Evolutionary conservation across 53 echinoderm and acorn worm genomes (phyloP).

Genomic region (Echinometra lucunter): DNA sequence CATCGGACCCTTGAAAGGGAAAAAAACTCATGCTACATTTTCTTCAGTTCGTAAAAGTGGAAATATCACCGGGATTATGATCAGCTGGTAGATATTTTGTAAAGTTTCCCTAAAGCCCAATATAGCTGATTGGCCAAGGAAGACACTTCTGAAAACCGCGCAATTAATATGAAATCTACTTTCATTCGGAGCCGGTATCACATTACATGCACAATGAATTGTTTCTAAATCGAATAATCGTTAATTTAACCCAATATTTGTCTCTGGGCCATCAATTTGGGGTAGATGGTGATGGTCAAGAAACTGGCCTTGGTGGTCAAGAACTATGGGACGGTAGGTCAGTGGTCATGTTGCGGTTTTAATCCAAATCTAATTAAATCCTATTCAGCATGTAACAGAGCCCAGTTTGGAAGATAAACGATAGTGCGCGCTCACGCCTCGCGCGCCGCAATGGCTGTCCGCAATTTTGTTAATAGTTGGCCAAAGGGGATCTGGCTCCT

Average conservation of each 20-base stretch:
- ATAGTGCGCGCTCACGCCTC: neutral
- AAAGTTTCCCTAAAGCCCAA: neutral
- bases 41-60: neutral
- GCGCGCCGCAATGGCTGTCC: neutral
- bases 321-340: neutral
- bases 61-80: neutral
- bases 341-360: conserved; percentile 50
- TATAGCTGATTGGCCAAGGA: neutral
- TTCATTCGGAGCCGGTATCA: neutral
- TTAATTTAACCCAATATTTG: conserved; percentile 36
- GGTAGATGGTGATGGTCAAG: neutral
- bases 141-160: neutral
- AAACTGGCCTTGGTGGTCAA: conserved; percentile 1
- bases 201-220: conserved; percentile 16
- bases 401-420: neutral
- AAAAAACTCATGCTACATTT: neutral
- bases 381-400: conserved; percentile 37
- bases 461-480: conserved; percentile 25
- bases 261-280: neutral
- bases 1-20: neutral
- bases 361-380: conserved; percentile 30
- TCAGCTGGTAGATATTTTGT: neutral
- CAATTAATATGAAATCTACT: neutral
- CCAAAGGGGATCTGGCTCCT: conserved; percentile 43
- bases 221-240: conserved; percentile 23